Evolutionary conservation across 2,113 vertebrate species (phyloP).

Genomic region (Tyto alba): DNA sequence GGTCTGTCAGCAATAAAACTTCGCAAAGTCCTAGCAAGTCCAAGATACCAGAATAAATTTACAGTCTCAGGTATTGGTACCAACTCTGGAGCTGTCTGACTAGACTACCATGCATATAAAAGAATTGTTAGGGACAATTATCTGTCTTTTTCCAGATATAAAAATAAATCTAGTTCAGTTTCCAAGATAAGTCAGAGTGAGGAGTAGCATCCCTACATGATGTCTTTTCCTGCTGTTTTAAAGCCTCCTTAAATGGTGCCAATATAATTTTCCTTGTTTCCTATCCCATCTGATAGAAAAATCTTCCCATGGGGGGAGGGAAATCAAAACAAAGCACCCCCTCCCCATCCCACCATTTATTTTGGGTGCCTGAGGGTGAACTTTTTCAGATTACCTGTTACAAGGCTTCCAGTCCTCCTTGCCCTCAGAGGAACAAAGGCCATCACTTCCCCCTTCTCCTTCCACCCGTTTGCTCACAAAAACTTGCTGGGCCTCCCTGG

Average conservation of each 20-base stretch:
- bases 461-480: background rate
- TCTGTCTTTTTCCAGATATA: background rate
- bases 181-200: background rate
- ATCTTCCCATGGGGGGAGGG: background rate
- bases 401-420: constrained; percentile 38
- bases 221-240: constrained; percentile 6
- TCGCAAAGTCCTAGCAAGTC: background rate
- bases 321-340: constrained; percentile 23
- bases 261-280: constrained; percentile 9
- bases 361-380: constrained; percentile 49
- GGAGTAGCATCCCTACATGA: background rate
- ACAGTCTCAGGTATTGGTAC: background rate
- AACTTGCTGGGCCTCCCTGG: background rate
- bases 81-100: background rate
- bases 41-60: background rate
- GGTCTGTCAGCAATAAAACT: background rate
- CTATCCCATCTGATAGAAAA: constrained; percentile 46
- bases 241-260: background rate
- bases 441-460: background rate
- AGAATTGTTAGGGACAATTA: background rate
- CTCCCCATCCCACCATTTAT: constrained; percentile 26
- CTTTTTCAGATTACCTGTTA: constrained; percentile 47
- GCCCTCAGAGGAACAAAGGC: constrained; percentile 54
- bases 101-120: background rate
- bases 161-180: background rate